Conservation (phyloP, 1,140 invertebrate species). For the Chrysoperla carnea region DNA sequence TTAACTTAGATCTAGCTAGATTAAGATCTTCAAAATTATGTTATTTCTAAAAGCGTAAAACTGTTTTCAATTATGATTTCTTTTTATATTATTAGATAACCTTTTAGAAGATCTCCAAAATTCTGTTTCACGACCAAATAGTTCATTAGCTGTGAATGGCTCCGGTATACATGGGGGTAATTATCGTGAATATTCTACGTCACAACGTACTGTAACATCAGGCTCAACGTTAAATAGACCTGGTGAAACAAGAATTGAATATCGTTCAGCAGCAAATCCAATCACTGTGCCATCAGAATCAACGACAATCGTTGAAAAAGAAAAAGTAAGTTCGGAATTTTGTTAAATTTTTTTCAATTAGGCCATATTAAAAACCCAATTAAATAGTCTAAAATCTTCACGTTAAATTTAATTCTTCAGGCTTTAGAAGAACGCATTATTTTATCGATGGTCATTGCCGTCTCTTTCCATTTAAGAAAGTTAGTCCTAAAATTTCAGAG, state of each 20-base stretch:
- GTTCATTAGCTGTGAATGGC: constrained; percentile 10
- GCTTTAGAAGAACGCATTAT: too few species aligned
- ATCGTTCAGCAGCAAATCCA: constrained; percentile 15
- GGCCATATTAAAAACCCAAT: background rate
- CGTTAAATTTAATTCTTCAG: too few species aligned
- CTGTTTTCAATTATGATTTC: too few species aligned
- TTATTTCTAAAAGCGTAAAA: too few species aligned
- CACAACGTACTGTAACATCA: constrained; percentile 5
- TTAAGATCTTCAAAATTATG: too few species aligned
- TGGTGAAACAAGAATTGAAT: constrained; percentile 12
- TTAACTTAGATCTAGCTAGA: too few species aligned
- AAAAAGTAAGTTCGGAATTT: background rate
- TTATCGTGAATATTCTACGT: constrained; percentile 6
- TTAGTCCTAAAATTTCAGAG: too few species aligned
- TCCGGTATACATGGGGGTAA: constrained; percentile 5
- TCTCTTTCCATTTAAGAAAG: too few species aligned
- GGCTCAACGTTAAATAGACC: constrained; percentile 3
- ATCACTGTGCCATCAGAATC: constrained; percentile 16
- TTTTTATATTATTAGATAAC: constrained; percentile 10
- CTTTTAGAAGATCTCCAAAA: constrained; percentile 21
- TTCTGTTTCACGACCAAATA: constrained; percentile 18
- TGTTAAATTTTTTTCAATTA: background rate
- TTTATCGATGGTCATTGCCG: too few species aligned
- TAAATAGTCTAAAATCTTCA: background rate
- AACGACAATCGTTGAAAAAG: constrained; percentile 7